Evolutionary conservation across 1,140 invertebrate species (phyloP), one percentile per base, ranked within the genome.

Genomic region (Drosophila asahinai): DNA sequence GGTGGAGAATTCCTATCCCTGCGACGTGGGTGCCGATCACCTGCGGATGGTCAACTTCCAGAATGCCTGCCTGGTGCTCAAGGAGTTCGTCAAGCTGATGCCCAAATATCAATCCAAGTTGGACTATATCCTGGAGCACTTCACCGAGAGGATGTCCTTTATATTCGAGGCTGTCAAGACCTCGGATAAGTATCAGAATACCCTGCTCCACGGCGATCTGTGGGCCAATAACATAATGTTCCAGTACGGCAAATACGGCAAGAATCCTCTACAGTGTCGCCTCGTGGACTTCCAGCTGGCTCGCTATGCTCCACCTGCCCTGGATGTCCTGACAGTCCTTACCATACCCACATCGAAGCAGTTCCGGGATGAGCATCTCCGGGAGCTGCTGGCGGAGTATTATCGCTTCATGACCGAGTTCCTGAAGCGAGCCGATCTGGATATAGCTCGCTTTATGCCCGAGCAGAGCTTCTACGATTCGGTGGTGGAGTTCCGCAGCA

Each of bases 221-320:
- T 96, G 95, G 95, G 83, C 93, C 2, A 95, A 95, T 75, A 96
- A 96, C 81, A 83, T 96, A 11, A 93, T 96, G 78, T 94, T 95
- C 43, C 95, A 95, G 82, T 94, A 94, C 65, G 84, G 93, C 1
- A 80, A 84, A 5, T 86, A 93, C 60, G 80, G 92, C 2, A 70
- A 87, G 1, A 77, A 8, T n/a, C 91, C 93, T 6, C 72, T 94
- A 2, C 59, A 93, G 3, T 94, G 94, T 15, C 93, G 94, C 12
- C 75, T 96, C 5, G 93, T 96, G 19, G 95, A 96, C 81, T 95
- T 95, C 61, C 96, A 96, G 89, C 91, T 96, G 30, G 94, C 93
- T 0, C 81, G 95, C 40, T 96, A 94, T 83, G 90, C 93, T 17
- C 92, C 94, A 3, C 94, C 94, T 1, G 93, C 93, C 60, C 60